Evolutionary conservation across 2,797 vertebrate genomes (phyloP).

Genomic region (Eupleurogrammus muticus): DNA sequence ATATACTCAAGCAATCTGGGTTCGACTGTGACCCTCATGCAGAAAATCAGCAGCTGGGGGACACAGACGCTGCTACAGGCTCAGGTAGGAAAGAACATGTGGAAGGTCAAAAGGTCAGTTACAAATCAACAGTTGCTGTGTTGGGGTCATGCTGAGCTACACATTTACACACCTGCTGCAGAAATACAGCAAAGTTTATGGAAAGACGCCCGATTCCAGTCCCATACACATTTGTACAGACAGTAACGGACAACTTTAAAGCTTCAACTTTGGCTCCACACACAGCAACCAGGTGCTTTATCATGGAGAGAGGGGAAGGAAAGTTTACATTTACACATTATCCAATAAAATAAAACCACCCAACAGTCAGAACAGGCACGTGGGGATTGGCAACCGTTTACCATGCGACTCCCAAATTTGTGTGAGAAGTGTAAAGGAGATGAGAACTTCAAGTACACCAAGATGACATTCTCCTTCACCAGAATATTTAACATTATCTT

Average conservation of each 20-base stretch:
- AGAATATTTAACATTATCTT: constrained; percentile 21
- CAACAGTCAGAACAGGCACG: constrained; percentile 34
- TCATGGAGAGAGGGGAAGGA: constrained; percentile 20
- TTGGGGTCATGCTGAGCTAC: constrained; percentile 36
- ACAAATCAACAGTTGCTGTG: constrained; percentile 40
- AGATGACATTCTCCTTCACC: constrained; percentile 27
- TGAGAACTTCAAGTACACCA: background rate
- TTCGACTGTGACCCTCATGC: constrained; percentile 55
- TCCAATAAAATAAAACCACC: constrained; percentile 33
- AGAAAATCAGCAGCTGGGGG: constrained; percentile 45
- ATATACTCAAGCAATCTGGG: background rate
- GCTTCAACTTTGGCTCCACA: constrained; percentile 28
- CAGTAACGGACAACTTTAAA: background rate
- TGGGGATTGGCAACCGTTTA: constrained; percentile 20
- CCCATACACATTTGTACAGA: too few relatives aligned
- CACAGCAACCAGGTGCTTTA: constrained; percentile 53
- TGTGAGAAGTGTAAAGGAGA: constrained; percentile 16
- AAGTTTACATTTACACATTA: constrained; percentile 40
- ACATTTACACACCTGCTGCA: constrained; percentile 7
- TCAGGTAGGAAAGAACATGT: constrained; percentile 25
- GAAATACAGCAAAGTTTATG: background rate
- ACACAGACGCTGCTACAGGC: constrained; percentile 33
- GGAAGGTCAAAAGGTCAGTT: constrained; percentile 41
- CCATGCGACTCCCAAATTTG: constrained; percentile 27
- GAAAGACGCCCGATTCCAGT: background rate